Conservation (phyloP, 2,113 vertebrate species). For the Tautogolabrus adspersus region DNA sequence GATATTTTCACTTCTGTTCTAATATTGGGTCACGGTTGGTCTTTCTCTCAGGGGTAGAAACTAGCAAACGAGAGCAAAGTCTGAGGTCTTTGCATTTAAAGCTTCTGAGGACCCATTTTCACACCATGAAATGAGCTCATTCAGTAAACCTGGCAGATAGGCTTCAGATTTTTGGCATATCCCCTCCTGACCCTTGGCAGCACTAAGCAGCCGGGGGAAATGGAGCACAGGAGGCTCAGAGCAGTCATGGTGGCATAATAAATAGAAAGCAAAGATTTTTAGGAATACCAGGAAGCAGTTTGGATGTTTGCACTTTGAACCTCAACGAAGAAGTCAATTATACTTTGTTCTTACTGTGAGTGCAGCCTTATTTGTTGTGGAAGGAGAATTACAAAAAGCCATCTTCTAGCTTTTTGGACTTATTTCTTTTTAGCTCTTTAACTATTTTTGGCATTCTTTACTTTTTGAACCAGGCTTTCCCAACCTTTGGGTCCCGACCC, state of each 20-base stretch:
- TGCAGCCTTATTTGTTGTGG: neutral
- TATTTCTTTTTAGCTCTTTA: neutral
- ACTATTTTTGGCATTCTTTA: neutral
- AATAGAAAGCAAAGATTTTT: constrained; percentile 1
- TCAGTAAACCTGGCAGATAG: constrained; percentile 76
- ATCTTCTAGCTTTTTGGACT: neutral
- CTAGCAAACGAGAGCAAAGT: constrained; percentile 7
- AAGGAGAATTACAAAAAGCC: neutral
- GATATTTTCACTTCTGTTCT: neutral
- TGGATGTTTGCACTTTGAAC: neutral
- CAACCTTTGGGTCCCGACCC: too few relatives aligned
- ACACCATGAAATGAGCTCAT: constrained; percentile 70
- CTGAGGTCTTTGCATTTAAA: constrained; percentile 32
- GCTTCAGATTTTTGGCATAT: constrained; percentile 80
- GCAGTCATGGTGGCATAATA: neutral
- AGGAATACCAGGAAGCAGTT: neutral
- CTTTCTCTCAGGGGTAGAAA: neutral
- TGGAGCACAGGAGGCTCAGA: constrained; percentile 7
- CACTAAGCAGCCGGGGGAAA: neutral
- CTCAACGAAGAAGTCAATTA: neutral
- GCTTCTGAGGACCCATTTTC: constrained; percentile 39
- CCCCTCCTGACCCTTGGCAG: constrained; percentile 61
- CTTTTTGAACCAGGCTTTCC: too few relatives aligned
- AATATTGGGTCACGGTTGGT: neutral
- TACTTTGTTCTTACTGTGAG: neutral